Evolutionary conservation across 2,888 invertebrate species (phyloP), one percentile per base, ranked within the genome.

Genomic region (Agrypnus murinus): DNA sequence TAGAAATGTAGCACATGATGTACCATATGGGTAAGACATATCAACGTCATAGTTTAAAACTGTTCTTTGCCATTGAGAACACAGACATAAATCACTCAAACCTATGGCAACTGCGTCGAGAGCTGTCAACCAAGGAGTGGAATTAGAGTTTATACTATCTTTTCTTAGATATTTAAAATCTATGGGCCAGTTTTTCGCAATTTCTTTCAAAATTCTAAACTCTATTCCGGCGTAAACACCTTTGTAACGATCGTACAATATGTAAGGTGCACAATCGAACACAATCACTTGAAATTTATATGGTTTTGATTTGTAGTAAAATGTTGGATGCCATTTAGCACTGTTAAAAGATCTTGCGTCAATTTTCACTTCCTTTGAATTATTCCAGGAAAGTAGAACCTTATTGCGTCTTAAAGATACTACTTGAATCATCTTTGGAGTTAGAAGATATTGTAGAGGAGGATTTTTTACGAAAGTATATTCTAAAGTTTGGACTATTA

Each of bases 1-100:
- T 10, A 77, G 60, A 53, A 76, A 77, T 10, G 77, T 77, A 31
- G 60, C 34, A 25, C 77, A 77, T 9, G 58, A 53, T 60, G 75
- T 69, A 31, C 72, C 71, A 34, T 75, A 75, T 5, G 0, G 75
- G 72, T 46, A 9, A n/a, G 53, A 53, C 1, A 32, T 31, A 32
- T 53, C 53, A 34, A 32, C 31, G n/a, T 31, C 5, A 5, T 25
- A 25, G 25, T 25, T 25, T 25, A 25, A 25, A 8, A n/a, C n/a
- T 6, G 2, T 1, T 2, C 2, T 31, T 17, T 31, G 36, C 65
- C 65, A 66, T 2, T 58, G 59, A 4, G 58, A 58, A 38, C 65
- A 66, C 4, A 58, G 7, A 14, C 25, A 9, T 8, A 57, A 34
- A 15, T 66, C 50, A 40, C 57, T 36, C 12, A 14, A 2, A 1